Base-by-base conservation (phyloP, 2,797 vertebrate genomes). In the Lutjanus campechanus region DNA sequence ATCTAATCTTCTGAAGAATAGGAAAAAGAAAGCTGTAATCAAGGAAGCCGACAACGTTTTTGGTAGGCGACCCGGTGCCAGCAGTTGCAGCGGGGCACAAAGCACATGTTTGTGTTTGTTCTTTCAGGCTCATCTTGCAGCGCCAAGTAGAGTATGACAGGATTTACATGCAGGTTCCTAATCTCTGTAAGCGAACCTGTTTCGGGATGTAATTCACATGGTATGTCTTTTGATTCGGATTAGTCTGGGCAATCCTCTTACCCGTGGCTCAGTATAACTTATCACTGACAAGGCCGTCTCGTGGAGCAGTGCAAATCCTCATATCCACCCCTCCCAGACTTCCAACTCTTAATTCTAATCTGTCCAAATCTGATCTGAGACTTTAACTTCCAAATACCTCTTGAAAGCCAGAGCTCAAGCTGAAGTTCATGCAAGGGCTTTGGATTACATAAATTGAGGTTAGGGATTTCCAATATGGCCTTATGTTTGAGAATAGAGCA, bases 131-230 rank as follows among this genome's bases (percentile, higher is more conserved):
- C 89, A 90, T 95, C 94, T 93, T 95, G 79, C 88, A 81, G 91
- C 69, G 83, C 91, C 90, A 94, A 95, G 95, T 92, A 84, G 93
- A 95, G 93, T 94, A 93, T 93, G 95, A 95, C 94, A 94, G 94
- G 95, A 96, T 96, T 96, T 95, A 93, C 94, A 95, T 95, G 94
- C 89, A 85, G 93, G 91, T 94, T 94, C 90, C 94, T 95, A 96
- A 96, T 96, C 94, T 96, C 92, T 95, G 95, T 96, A 95, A 96
- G 94, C 88, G 95, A 97, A 96, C 95, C 96, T 96, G 96, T 97
- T 96, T 96, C 93, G 92, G 95, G 95, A 95, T 97, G 96, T 96
- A 96, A 97, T 97, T 97, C 96, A 96, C 95, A 96, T 96, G 95
- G 96, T 95, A 94, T 96, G 96, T 96, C 96, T 96, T 96, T 95